phyloP scores from a whole-genome alignment of 2,797 vertebrate species.

The Chiloscyllium punctatum region DNA sequence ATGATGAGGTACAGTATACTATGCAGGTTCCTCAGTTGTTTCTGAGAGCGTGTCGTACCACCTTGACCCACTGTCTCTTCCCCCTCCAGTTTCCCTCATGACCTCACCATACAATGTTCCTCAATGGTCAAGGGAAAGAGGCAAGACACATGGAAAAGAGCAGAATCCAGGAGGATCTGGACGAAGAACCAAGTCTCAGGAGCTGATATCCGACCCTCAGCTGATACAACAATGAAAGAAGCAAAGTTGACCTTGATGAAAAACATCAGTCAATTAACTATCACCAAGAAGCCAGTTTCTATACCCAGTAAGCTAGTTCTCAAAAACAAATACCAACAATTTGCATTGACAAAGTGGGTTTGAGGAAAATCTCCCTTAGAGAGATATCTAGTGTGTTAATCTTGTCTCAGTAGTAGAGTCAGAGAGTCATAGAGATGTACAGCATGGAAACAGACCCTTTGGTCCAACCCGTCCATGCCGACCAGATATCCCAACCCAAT shows the following conservation, averaged over 20 bases:
- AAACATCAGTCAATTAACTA: slow-evolving; percentile 62
- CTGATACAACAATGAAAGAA: slow-evolving; percentile 48
- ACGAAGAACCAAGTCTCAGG: not conserved
- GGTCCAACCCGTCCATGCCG: no score
- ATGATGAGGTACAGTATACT: no score
- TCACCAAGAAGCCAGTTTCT: slow-evolving; percentile 49
- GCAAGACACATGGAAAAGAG: no score
- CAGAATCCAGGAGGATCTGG: not conserved
- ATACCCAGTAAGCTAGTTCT: slow-evolving; percentile 46
- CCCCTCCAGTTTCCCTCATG: no score
- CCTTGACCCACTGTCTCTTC: no score
- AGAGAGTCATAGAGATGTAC: no score
- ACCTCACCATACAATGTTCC: no score
- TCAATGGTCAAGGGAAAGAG: no score
- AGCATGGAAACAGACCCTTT: no score
- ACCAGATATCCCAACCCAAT: no score
- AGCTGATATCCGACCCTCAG: slow-evolving; percentile 34
- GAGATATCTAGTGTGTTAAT: not conserved
- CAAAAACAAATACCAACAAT: not conserved
- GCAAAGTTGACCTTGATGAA: slow-evolving; percentile 51
- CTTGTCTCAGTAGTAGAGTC: not conserved
- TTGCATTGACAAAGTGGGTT: not conserved
- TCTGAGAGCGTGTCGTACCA: no score
- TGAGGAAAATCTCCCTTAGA: not conserved
- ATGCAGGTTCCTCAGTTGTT: no score